phyloP scores from a whole-genome alignment of 2,113 vertebrate genomes.

The Brachypodius melanocephalos region DNA sequence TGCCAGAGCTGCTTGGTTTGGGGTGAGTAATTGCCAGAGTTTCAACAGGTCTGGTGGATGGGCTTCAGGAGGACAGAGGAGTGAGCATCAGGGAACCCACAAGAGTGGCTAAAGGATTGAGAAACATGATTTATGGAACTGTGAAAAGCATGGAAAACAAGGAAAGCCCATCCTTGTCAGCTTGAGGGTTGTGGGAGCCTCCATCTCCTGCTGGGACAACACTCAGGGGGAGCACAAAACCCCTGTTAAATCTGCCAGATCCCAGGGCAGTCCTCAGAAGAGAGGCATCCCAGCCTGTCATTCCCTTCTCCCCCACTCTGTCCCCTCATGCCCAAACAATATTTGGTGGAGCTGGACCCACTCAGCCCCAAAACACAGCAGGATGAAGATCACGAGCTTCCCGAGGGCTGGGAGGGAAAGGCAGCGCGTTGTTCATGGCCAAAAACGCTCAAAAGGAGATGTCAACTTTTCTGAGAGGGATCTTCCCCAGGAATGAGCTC shows the following conservation, averaged over 20 bases:
- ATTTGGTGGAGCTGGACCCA: neutral
- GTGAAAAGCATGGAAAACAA: neutral
- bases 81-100: neutral
- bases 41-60: neutral
- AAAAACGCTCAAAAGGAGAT: neutral
- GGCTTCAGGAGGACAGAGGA: neutral
- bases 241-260: neutral
- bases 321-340: fast-evolving
- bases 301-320: neutral
- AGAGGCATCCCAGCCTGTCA: neutral
- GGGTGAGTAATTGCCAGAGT: neutral
- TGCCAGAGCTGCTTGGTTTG: neutral
- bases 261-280: neutral
- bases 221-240: fast-evolving
- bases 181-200: neutral
- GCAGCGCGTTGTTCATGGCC: fast-evolving
- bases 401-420: neutral
- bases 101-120: neutral
- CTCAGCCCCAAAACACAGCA: fast-evolving
- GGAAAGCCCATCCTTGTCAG: neutral
- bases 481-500: neutral
- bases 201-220: neutral
- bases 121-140: neutral
- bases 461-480: neutral
- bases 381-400: neutral